These are phyloP conservation scores for Morpho helenor DNA, from an alignment of 2,888 invertebrate genomes.

Conservation along the genomic window DNA sequence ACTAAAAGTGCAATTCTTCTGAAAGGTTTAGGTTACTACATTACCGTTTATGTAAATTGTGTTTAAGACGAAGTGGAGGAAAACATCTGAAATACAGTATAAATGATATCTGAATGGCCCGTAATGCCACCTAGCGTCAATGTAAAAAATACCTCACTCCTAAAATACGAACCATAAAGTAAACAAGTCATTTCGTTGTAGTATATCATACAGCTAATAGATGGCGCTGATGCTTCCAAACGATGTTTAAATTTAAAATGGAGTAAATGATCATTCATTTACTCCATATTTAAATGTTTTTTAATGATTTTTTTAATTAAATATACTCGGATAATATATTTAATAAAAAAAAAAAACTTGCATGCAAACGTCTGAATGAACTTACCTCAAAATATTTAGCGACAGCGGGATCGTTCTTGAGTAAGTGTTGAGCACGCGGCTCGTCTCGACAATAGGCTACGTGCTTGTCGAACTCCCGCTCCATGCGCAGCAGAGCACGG, in stretches of 20 bases:
- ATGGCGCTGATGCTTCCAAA: conserved; percentile 1
- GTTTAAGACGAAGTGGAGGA: too few species aligned
- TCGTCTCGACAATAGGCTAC: conserved; percentile 94
- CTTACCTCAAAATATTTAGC: conserved; percentile 89
- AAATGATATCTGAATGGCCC: too few species aligned
- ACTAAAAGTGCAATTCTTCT: too few species aligned
- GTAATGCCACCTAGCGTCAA: conserved; percentile 11
- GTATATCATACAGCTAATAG: not conserved
- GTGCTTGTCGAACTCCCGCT: conserved; percentile 96
- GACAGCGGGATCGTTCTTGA: conserved; percentile 83
- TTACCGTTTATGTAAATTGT: too few species aligned
- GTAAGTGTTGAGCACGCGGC: conserved; percentile 88
- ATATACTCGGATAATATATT: not conserved
- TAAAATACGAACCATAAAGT: too few species aligned
- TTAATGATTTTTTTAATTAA: not conserved
- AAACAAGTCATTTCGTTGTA: not conserved
- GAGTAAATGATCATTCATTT: too few species aligned
- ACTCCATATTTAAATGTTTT: too few species aligned
- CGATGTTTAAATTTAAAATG: too few species aligned
- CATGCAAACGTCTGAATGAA: too few species aligned
- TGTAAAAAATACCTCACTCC: too few species aligned
- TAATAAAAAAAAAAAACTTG: not conserved
- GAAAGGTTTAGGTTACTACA: too few species aligned
- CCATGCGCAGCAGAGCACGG: conserved; percentile 92
- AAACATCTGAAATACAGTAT: too few species aligned